A percentile compares a stretch with the other conserved stretches of the same genome.
Conservation (phyloP, 2,113 vertebrate genomes). For the Varanus komodoensis region DNA sequence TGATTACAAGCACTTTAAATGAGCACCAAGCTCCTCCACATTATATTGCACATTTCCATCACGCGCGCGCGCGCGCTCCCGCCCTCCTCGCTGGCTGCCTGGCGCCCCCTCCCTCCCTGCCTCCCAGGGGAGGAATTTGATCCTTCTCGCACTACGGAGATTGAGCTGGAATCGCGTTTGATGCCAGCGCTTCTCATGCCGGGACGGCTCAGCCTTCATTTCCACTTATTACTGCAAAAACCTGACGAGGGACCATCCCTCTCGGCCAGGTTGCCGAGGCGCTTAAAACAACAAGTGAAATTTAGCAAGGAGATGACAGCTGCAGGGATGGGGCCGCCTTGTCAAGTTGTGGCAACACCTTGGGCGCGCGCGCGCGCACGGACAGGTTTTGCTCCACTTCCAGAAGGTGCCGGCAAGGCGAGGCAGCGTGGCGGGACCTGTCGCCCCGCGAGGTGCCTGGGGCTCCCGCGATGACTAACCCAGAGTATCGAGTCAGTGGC, state of each 20-base stretch:
- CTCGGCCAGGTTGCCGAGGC: slow-evolving; percentile 9
- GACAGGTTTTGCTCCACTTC: slow-evolving; percentile 21
- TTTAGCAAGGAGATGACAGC: slow-evolving; percentile 40
- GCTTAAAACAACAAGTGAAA: slow-evolving; percentile 36
- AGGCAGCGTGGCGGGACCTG: not conserved
- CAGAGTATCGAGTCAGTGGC: not conserved
- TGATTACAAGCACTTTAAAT: slow-evolving; percentile 52
- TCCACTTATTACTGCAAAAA: slow-evolving; percentile 28
- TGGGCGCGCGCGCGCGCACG: too few species aligned
- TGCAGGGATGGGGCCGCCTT: not conserved
- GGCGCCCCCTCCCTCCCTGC: not conserved
- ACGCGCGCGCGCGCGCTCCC: slow-evolving; percentile 21
- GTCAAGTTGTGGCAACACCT: not conserved
- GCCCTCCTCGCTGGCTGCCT: slow-evolving; percentile 26
- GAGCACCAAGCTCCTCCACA: slow-evolving; percentile 34
- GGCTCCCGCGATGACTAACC: not conserved
- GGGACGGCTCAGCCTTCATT: slow-evolving; percentile 44
- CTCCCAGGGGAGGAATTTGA: slow-evolving; percentile 46
- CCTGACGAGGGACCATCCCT: slow-evolving; percentile 20
- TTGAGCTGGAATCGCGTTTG: slow-evolving; percentile 43
- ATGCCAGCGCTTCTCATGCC: slow-evolving; percentile 8
- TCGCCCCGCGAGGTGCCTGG: not conserved
- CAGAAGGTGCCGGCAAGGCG: not conserved
- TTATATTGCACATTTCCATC: slow-evolving; percentile 42
- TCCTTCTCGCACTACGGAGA: slow-evolving; percentile 42